A percentile compares a stretch with the other conserved stretches of the same genome.
phyloP scores from a whole-genome alignment of 1,140 invertebrate genomes.

The Aphidius ervi region DNA sequence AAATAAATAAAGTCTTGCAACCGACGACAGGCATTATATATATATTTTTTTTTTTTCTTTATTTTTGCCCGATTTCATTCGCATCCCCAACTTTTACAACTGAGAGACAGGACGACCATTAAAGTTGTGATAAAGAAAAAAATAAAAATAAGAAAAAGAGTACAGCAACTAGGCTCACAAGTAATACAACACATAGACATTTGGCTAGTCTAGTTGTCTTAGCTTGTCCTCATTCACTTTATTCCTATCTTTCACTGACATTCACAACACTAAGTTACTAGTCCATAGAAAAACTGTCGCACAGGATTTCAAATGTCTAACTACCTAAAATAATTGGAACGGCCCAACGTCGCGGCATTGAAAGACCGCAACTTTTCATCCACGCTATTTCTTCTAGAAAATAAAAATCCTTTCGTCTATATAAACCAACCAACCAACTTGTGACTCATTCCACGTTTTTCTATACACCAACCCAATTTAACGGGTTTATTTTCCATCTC shows the following conservation, averaged over 20 bases:
- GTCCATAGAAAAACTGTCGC: slow-evolving; percentile 22
- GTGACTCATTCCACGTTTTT: slow-evolving; percentile 4
- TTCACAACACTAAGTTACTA: slow-evolving; percentile 14
- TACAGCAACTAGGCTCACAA: neutral
- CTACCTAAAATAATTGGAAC: slow-evolving; percentile 26
- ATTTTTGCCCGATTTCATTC: neutral
- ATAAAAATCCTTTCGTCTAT: too few relatives aligned
- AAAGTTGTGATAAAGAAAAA: slow-evolving; percentile 1
- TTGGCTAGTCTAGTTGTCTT: too few relatives aligned
- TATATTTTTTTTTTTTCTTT: neutral
- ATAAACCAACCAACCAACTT: neutral
- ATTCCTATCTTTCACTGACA: neutral
- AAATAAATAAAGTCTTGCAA: slow-evolving; percentile 12
- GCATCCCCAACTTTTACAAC: too few relatives aligned
- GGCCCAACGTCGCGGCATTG: slow-evolving; percentile 16
- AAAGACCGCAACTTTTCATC: slow-evolving; percentile 22
- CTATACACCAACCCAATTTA: slow-evolving; percentile 16
- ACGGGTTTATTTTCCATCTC: slow-evolving; percentile 14
- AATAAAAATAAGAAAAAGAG: neutral
- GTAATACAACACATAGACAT: too few relatives aligned
- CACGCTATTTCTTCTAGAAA: neutral
- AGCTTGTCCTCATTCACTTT: too few relatives aligned
- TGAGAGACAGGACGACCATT: slow-evolving; percentile 8
- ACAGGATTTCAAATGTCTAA: slow-evolving; percentile 24
- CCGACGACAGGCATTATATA: slow-evolving; percentile 13